Evolutionary conservation across 1,140 invertebrate species (phyloP).

Genomic region (Aleiodes sp.): DNA sequence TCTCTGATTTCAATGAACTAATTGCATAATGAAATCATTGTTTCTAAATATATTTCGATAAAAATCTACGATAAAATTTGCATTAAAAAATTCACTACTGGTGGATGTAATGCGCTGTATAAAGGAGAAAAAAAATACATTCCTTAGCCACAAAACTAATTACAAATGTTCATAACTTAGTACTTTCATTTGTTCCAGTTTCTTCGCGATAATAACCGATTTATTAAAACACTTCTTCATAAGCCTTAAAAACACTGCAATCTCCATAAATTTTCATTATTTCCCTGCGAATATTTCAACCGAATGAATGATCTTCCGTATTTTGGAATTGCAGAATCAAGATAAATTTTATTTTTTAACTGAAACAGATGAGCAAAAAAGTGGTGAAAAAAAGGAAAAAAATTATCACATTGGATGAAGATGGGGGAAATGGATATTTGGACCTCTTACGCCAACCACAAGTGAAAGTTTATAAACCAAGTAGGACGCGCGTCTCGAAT

Average conservation of each 20-base stretch:
- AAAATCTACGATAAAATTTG: neutral
- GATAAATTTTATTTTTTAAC: too few relatives aligned
- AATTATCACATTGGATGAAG: slow-evolving; percentile 44
- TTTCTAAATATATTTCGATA: too few relatives aligned
- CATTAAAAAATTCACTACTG: too few relatives aligned
- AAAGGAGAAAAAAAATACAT: neutral
- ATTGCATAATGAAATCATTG: too few relatives aligned
- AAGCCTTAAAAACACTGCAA: neutral
- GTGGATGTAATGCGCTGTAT: too few relatives aligned
- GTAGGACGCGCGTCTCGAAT: slow-evolving; percentile 61
- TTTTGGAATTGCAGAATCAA: too few relatives aligned
- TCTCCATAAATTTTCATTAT: neutral
- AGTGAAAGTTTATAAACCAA: slow-evolving; percentile 63
- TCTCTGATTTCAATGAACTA: too few relatives aligned
- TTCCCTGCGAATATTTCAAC: neutral
- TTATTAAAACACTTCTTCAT: slow-evolving; percentile 6
- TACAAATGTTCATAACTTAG: slow-evolving; percentile 7
- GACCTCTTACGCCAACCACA: slow-evolving; percentile 60
- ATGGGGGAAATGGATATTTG: slow-evolving; percentile 46
- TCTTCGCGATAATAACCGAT: slow-evolving; percentile 1
- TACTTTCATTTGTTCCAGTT: slow-evolving; percentile 6
- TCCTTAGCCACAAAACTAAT: neutral
- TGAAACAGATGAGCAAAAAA: too few relatives aligned
- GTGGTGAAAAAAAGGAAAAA: neutral
- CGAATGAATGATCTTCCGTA: neutral